Percentiles rank a stretch among this genome's conserved stretches.
Evolutionary conservation across 2,797 vertebrate species (phyloP).

Genomic region (Bradypus variegatus): DNA sequence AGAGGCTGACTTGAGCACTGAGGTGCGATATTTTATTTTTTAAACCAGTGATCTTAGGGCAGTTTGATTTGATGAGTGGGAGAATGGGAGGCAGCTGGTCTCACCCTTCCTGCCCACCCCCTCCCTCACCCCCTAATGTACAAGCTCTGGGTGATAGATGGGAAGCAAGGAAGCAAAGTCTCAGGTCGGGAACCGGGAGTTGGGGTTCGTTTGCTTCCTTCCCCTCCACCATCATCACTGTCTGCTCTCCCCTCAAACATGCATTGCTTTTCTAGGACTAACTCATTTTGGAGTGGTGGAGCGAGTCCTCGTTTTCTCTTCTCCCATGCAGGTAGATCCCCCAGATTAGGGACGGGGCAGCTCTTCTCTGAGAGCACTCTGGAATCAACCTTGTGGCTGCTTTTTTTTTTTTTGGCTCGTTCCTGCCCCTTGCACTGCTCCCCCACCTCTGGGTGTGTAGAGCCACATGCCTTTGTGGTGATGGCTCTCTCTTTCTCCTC

Average conservation of each 20-base stretch:
- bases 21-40: background rate
- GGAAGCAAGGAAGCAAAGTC: background rate
- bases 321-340: background rate
- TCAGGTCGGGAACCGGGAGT: background rate
- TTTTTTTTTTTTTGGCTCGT: background rate
- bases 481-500: slow-evolving; percentile 30
- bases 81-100: background rate
- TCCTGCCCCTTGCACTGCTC: background rate
- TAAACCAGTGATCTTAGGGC: slow-evolving; percentile 8
- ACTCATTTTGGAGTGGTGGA: background rate
- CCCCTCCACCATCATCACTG: background rate
- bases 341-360: background rate
- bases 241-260: background rate
- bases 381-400: background rate
- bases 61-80: background rate
- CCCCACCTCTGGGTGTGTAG: background rate
- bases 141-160: background rate
- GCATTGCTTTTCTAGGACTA: background rate
- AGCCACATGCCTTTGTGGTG: background rate
- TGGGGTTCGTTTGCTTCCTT: background rate
- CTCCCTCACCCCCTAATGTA: background rate
- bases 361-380: background rate
- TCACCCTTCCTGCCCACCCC: background rate
- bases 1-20: background rate
- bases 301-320: background rate